Percentiles rank a stretch among this genome's conserved stretches.
These are phyloP conservation scores for Dendrocopos noguchii DNA, from an alignment of 2,113 vertebrate genomes.

Conservation along the genomic window DNA sequence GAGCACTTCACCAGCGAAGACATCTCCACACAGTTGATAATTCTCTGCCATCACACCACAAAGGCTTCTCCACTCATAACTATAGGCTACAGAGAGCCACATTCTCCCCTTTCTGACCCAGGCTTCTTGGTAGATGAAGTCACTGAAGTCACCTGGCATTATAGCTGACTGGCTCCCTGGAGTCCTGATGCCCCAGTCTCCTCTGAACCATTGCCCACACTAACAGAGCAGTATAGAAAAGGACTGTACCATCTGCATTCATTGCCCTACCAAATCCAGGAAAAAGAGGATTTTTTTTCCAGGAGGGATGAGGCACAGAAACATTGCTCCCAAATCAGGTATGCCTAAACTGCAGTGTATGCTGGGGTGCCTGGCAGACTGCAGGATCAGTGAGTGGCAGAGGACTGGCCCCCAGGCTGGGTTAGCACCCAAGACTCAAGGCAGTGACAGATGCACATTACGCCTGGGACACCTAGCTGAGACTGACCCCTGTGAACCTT, in stretches of 20 bases:
- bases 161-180: background rate
- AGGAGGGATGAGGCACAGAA: background rate
- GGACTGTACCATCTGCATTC: background rate
- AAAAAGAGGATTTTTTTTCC: background rate
- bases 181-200: background rate
- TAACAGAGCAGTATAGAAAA: background rate
- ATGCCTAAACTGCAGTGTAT: background rate
- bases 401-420: background rate
- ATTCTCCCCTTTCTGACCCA: background rate
- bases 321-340: background rate
- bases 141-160: background rate
- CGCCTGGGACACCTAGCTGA: background rate
- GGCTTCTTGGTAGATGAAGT: background rate
- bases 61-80: background rate
- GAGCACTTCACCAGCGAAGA: background rate
- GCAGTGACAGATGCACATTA: constrained; percentile 7
- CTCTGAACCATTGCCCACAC: background rate
- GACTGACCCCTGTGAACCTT: background rate
- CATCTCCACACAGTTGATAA: background rate
- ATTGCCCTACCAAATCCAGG: background rate
- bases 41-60: background rate
- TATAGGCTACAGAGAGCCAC: background rate
- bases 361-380: background rate
- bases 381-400: background rate
- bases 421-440: background rate